phyloP scores from a whole-genome alignment of 2,113 vertebrate species.

The Zeus faber region DNA sequence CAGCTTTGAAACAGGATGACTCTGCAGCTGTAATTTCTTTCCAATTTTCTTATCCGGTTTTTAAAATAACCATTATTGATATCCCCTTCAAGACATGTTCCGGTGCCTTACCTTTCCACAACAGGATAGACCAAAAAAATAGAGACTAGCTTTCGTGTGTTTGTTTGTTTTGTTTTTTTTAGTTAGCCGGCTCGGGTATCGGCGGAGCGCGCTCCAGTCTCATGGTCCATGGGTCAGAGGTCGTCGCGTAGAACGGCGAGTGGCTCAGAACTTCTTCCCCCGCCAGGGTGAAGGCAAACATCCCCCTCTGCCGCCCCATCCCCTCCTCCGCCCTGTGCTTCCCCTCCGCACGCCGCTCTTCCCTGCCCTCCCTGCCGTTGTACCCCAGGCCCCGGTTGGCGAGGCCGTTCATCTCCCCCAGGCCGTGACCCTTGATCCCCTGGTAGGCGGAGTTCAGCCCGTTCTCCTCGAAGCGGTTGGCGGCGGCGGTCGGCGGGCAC shows the following conservation, averaged over 20 bases:
- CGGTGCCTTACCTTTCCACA: no score
- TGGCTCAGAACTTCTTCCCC: constrained; percentile 82
- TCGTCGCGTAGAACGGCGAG: constrained; percentile 81
- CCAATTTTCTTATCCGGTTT: no score
- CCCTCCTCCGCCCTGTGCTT: constrained; percentile 77
- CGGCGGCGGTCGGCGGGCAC: constrained; percentile 63
- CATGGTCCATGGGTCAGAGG: constrained; percentile 87
- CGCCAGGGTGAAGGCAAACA: constrained; percentile 87
- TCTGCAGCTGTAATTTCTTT: no score
- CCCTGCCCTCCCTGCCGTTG: constrained; percentile 80
- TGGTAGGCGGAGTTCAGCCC: constrained; percentile 62
- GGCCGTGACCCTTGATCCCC: constrained; percentile 76
- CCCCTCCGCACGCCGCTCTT: constrained; percentile 79
- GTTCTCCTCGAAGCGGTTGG: constrained; percentile 70
- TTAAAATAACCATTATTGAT: no score
- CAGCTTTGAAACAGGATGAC: no score
- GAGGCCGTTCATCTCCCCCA: neutral
- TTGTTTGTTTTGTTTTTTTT: constrained; percentile 34
- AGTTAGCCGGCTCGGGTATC: constrained; percentile 87
- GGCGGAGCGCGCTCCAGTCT: constrained; percentile 82
- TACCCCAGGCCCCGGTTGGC: constrained; percentile 61
- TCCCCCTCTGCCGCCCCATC: constrained; percentile 80
- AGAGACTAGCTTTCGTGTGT: no score
- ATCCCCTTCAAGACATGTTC: no score
- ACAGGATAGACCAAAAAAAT: no score